Evolutionary conservation across 1,140 invertebrate genomes (phyloP), one percentile per base, ranked within the genome.

Genomic region (Brachionus rubens): DNA sequence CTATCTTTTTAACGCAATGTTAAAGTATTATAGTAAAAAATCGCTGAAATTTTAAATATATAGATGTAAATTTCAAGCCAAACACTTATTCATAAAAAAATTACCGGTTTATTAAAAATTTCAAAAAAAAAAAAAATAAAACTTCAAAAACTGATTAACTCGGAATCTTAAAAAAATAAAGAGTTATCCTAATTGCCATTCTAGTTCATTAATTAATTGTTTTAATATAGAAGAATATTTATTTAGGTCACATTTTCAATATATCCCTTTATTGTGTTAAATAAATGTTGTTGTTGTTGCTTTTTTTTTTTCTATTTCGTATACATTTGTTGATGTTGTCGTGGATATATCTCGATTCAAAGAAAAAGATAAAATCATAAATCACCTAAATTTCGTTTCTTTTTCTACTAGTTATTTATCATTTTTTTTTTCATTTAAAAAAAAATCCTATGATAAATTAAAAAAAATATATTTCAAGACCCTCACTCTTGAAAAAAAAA

Each of bases 51-150:
- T n/a, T n/a, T n/a, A n/a, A 36, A 36, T 36, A 36, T 5, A 36
- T 36, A 36, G 9, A 36, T 5, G 9, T 36, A 36, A 36, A 5
- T 36, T 36, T 36, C 9, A 36, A 36, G 3, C 9, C 33, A 3
- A 36, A 36, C 3, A 36, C 33, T 36, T 3, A 36, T 33, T 59
- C 54, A 59, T 59, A 59, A 59, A 59, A n/a, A 40, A 59, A 59
- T 59, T 59, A 59, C 54, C 54, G 54, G 54, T 59, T 59, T 59
- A 59, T 59, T 59, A 59, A 59, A 59, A 59, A 36, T 33, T 33
- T 54, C n/a, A n/a, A n/a, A n/a, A n/a, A n/a, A n/a, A n/a, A n/a
- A n/a, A n/a, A n/a, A n/a, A n/a, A n/a, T n/a, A n/a, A n/a, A n/a
- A n/a, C n/a, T n/a, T n/a, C n/a, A n/a, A n/a, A n/a, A 14, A 36